phyloP scores from a whole-genome alignment of 2,888 invertebrate genomes.

The Ormyrus rosae region DNA sequence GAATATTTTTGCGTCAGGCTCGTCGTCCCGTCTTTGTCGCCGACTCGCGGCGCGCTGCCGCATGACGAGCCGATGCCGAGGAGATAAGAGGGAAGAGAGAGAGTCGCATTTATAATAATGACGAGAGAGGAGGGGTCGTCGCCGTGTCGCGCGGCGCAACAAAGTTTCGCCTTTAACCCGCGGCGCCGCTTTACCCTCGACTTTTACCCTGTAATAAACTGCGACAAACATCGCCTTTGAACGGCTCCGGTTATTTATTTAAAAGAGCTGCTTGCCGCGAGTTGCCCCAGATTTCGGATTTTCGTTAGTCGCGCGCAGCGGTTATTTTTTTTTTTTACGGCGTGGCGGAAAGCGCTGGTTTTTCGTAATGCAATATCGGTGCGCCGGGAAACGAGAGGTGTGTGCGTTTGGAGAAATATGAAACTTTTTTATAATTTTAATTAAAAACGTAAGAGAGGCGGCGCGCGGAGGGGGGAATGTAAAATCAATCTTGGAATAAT shows the following conservation, averaged over 20 bases:
- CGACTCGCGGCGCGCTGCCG: not conserved
- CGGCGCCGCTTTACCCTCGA: slow-evolving; percentile 20
- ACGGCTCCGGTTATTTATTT: slow-evolving; percentile 28
- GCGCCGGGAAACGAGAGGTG: no score
- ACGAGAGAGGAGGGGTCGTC: slow-evolving; percentile 1
- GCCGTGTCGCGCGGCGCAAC: not conserved
- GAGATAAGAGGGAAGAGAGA: slow-evolving; percentile 26
- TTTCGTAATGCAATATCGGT: no score
- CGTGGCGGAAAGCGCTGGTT: no score
- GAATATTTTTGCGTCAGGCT: slow-evolving; percentile 40
- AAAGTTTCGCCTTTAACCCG: slow-evolving; percentile 19
- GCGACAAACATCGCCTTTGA: not conserved
- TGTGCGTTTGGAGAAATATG: no score
- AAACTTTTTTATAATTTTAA: no score
- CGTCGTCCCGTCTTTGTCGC: not conserved
- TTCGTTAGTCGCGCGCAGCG: not conserved
- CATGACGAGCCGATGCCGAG: slow-evolving; percentile 32
- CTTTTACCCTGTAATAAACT: slow-evolving; percentile 32
- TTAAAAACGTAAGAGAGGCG: no score
- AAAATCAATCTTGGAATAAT: no score
- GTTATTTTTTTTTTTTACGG: no score
- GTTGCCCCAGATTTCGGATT: not conserved
- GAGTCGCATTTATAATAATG: slow-evolving; percentile 47
- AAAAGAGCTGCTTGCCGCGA: not conserved
- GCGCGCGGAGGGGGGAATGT: no score